Conservation (phyloP, 2,797 vertebrate genomes). For the Pteronotus mesoamericanus region DNA sequence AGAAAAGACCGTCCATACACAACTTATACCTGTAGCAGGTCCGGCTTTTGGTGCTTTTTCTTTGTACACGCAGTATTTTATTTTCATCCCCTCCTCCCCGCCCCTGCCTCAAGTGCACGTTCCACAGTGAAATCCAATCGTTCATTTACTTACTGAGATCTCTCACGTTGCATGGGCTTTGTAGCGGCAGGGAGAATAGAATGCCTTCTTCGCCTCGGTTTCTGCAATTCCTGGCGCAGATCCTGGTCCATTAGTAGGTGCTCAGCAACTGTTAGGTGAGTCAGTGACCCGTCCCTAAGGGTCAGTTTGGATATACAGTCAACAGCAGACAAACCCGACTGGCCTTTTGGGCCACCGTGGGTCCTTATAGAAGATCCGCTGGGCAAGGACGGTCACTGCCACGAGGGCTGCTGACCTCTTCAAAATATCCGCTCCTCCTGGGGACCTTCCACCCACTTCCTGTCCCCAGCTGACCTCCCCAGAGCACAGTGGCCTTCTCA, state of each 20-base stretch:
- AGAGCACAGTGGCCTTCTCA: background rate
- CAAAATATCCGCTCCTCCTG: background rate
- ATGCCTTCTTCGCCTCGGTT: background rate
- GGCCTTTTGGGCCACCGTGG: background rate
- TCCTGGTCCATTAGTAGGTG: background rate
- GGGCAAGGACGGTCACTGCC: fast-evolving
- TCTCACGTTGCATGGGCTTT: background rate
- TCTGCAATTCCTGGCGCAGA: background rate
- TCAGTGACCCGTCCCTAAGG: background rate
- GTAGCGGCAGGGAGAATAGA: background rate
- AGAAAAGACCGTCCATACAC: background rate
- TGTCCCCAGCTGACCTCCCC: background rate
- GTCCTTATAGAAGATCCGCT: background rate
- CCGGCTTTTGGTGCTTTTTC: background rate
- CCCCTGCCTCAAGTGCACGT: background rate
- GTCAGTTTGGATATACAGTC: background rate
- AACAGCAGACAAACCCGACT: background rate
- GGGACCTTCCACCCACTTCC: background rate
- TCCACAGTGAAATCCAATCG: background rate
- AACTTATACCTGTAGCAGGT: background rate
- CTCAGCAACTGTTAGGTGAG: background rate
- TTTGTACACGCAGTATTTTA: background rate
- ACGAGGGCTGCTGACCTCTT: background rate
- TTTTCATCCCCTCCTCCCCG: background rate
- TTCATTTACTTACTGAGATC: background rate